Evolutionary conservation across 2,797 vertebrate genomes (phyloP), one percentile per base, ranked within the genome.

Genomic region (Enteromius anoplus): DNA sequence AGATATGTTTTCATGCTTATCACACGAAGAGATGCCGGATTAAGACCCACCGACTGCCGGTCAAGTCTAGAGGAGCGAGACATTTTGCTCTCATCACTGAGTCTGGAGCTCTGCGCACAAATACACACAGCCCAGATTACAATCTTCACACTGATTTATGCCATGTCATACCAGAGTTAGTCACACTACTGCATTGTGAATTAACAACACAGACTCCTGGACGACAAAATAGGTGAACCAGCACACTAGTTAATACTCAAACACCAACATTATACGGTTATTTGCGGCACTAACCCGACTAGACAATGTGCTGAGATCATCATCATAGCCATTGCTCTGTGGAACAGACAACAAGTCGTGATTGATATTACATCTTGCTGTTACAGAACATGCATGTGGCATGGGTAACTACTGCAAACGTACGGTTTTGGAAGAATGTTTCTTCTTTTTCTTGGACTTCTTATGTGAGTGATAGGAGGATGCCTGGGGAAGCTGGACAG

Each of bases 251-350:
- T 55, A 58, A 68, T 66, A 23, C 49, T 32, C 78, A 75, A 60
- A 66, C 23, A 21, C 17, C 29, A 14, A 8, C 15, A 64, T 23
- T 40, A 62, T 26, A 77, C 55, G 19, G 80, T 40, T 4, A 66
- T 51, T n/a, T n/a, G 0, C 86, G 88, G 85, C 92, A 95, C 96
- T 94, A 87, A 98, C 96, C 96, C 97, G 94, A 96, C 95, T 94
- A 90, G 96, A 95, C 80, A 95, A 89, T 66, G 94, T 93, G 81
- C 88, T 95, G 86, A 92, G 19, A 2, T 96, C 93, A 81, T 96
- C 96, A 49, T 96, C 94, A 80, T 87, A 93, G 91, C 96, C 94
- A 88, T 96, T 96, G 85, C 90, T 95, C 97, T 98, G 96, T 85
- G 70, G 80, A 83, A 83, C 37, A 89, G 1, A 12, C 12, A 80